Percentiles rank a stretch among this genome's conserved stretches.
These are phyloP conservation scores for Drosophila formosana DNA, from an alignment of 2,888 invertebrate genomes.

Conservation along the genomic window DNA sequence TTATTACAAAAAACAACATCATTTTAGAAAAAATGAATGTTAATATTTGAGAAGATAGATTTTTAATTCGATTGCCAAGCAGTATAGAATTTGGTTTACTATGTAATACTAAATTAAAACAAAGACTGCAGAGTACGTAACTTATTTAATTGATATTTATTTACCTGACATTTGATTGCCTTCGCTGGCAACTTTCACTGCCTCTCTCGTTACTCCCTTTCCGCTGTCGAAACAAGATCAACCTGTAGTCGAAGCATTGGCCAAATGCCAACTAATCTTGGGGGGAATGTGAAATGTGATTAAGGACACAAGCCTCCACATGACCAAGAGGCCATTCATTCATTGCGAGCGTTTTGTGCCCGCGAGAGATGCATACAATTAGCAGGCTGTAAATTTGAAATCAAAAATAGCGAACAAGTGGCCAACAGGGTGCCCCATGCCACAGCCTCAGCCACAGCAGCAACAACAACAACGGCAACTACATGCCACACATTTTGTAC, in stretches of 20 bases:
- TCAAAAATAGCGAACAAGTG: slow-evolving; percentile 48
- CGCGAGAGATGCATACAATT: slow-evolving; percentile 78
- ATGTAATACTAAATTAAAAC: too few relatives aligned
- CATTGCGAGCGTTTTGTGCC: slow-evolving; percentile 46
- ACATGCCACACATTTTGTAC: slow-evolving; percentile 10
- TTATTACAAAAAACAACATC: too few relatives aligned
- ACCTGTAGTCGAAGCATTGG: slow-evolving; percentile 14
- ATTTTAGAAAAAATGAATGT: too few relatives aligned
- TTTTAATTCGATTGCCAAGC: too few relatives aligned
- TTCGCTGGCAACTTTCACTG: too few relatives aligned
- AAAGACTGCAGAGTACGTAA: too few relatives aligned
- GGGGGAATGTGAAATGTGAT: slow-evolving; percentile 21
- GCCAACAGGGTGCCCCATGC: background rate
- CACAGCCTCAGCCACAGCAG: background rate
- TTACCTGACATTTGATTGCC: too few relatives aligned
- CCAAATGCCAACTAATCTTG: slow-evolving; percentile 28
- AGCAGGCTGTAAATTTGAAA: slow-evolving; percentile 82
- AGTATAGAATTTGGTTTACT: too few relatives aligned
- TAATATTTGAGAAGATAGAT: too few relatives aligned
- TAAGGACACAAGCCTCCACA: slow-evolving; percentile 31
- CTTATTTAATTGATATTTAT: too few relatives aligned
- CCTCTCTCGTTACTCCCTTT: background rate
- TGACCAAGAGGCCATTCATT: slow-evolving; percentile 12
- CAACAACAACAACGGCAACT: background rate
- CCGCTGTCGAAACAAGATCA: slow-evolving; percentile 11